phyloP scores from a whole-genome alignment of 1,140 invertebrate species.

The Dreissena polymorpha region DNA sequence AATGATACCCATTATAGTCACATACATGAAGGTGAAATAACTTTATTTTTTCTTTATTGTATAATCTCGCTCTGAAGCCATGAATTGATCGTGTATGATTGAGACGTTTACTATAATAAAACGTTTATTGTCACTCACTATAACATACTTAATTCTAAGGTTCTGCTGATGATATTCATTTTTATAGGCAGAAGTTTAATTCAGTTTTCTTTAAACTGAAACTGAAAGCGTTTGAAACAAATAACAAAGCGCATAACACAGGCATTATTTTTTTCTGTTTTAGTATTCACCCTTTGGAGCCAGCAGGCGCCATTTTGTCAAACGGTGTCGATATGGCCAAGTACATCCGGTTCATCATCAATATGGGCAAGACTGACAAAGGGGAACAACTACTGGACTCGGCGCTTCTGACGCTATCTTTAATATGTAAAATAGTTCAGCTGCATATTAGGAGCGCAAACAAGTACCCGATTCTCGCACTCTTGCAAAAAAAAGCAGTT shows the following conservation, averaged over 20 bases:
- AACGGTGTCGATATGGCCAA: constrained; percentile 16
- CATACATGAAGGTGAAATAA: no score
- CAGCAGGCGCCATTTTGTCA: constrained; percentile 18
- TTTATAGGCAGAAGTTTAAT: background rate
- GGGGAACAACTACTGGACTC: background rate
- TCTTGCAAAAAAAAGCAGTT: no score
- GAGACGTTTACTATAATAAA: no score
- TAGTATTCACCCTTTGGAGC: constrained; percentile 17
- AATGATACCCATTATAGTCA: no score
- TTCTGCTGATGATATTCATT: background rate
- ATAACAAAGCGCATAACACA: background rate
- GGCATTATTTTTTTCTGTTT: background rate
- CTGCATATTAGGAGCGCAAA: no score
- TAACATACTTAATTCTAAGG: no score
- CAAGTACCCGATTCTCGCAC: no score
- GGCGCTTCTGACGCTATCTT: background rate
- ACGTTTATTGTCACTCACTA: no score
- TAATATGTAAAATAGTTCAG: background rate
- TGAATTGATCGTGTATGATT: no score
- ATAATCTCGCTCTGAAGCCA: no score
- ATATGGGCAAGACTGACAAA: background rate
- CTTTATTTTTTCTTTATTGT: no score
- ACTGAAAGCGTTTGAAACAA: background rate
- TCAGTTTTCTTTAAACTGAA: background rate
- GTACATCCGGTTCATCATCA: background rate